Percentiles rank a stretch among this genome's conserved stretches.
Evolutionary conservation across 2,888 invertebrate genomes (phyloP).

Genomic region (Campaea margaritaria): DNA sequence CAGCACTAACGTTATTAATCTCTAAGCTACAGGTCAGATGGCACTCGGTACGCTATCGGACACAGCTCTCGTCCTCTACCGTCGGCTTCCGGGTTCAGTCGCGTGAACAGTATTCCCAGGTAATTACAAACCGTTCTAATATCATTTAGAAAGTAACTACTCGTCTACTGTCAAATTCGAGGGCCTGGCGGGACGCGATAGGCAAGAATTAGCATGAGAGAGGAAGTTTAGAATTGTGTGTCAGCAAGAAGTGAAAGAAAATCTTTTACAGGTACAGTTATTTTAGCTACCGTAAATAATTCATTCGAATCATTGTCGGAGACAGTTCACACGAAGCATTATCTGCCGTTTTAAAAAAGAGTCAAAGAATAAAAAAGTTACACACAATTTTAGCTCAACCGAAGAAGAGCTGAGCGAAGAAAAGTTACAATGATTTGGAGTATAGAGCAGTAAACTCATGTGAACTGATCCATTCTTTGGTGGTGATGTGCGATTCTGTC

Average conservation of each 20-base stretch:
- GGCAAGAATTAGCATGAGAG: constrained; percentile 45
- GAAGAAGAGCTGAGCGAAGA: background rate
- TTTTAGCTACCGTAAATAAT: constrained; percentile 32
- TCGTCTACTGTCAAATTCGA: constrained; percentile 31
- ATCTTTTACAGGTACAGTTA: constrained; percentile 31
- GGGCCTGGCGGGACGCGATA: constrained; percentile 29
- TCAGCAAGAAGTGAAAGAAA: constrained; percentile 30
- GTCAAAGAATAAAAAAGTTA: background rate
- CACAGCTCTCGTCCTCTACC: constrained; percentile 60
- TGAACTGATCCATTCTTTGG: constrained; percentile 61
- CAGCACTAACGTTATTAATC: constrained; percentile 75
- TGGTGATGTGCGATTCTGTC: constrained; percentile 44
- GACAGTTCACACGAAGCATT: constrained; percentile 24
- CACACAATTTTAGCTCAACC: constrained; percentile 4
- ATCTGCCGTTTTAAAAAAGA: constrained; percentile 1
- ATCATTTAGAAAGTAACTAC: constrained; percentile 37
- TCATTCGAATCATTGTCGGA: constrained; percentile 25
- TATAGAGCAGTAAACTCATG: constrained; percentile 40
- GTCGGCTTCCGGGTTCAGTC: constrained; percentile 38
- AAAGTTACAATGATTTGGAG: constrained; percentile 36
- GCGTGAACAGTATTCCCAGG: constrained; percentile 27
- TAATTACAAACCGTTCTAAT: constrained; percentile 35
- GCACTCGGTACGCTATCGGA: constrained; percentile 77
- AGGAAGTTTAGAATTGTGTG: constrained; percentile 32
- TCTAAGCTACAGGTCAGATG: constrained; percentile 82